Evolutionary conservation across 2,113 vertebrate genomes (phyloP).

Genomic region (Cyprinodon variegatus): DNA sequence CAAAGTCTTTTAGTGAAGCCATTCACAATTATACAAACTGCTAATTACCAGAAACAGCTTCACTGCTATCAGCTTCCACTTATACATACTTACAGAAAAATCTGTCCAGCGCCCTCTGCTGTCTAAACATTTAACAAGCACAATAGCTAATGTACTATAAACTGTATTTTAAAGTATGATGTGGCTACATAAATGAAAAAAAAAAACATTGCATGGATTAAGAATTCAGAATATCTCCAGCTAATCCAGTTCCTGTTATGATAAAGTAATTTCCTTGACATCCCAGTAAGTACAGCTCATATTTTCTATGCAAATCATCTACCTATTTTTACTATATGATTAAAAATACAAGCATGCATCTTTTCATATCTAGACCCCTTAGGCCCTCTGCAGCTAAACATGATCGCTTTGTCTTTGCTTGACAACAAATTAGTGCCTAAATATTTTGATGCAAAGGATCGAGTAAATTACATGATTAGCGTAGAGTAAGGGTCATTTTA

Average conservation of each 20-base stretch:
- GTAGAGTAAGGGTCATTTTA: constrained; percentile 38
- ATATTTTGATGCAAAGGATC: constrained; percentile 5
- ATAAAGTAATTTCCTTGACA: not conserved
- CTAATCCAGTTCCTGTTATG: not conserved
- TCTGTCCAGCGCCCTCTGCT: constrained; percentile 46
- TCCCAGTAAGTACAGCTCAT: not conserved
- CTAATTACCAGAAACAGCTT: not conserved
- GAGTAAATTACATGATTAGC: constrained; percentile 17
- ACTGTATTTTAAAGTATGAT: not conserved
- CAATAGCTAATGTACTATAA: not conserved
- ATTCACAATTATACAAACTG: not conserved
- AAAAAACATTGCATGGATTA: not conserved
- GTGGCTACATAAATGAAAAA: not conserved
- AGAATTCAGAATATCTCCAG: not conserved
- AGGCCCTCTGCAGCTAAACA: not conserved
- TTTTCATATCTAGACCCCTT: not conserved
- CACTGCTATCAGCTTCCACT: not conserved
- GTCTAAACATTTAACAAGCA: constrained; percentile 23
- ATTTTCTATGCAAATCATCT: not conserved
- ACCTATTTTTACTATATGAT: not conserved
- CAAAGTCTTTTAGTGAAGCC: not conserved
- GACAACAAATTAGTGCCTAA: not conserved
- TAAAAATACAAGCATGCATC: not conserved
- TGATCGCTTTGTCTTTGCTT: not conserved
- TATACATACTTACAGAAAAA: not conserved